Evolutionary conservation across 2,113 vertebrate genomes (phyloP), one percentile per base, ranked within the genome.

Genomic region (Psilopogon haemacephalus): DNA sequence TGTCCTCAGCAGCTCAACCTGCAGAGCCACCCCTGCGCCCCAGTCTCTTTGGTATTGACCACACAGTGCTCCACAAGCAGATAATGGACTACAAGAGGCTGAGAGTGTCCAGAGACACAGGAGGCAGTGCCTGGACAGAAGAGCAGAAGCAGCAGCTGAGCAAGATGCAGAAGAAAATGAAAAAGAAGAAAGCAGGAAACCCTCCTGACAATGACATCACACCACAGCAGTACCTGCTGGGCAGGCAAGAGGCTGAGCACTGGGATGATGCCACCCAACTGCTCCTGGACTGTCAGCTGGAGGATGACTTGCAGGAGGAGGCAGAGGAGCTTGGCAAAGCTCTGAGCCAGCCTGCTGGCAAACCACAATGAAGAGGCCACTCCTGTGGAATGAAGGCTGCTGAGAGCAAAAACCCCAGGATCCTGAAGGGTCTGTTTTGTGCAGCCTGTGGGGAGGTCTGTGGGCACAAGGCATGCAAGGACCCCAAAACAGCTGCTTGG

Each of bases 51-150:
- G 98, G 98, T 55, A 94, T 98, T 14, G 97, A 98, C 86, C 98
- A 98, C 6, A 97, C 97, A 32, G 95, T 97, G 2, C 97, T 99
- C 65, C 97, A 97, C 84, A 98, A 96, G 89, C 97, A 98, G 93
- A 97, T 99, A 59, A 83, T 96, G 90, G 97, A 98, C 27, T 98
- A 98, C 73, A 98, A 98, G 95, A 97, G 93, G 94, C 84, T 89
- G 95, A 94, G 94, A 70, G 48, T 20, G 9, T 72, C 54, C 20
- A 30, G 28, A 32, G 23, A 73, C 21, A 16, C 0, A 64, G 40
- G 73, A 77, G 55, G 54, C 24, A 33, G 52, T 15, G 73, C 26
- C 11, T 88, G 95, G 38, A 96, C 85, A 5, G 86, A 97, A 64
- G 86, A 97, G 56, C 96, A 97, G 60, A 75, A 97, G 37, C 79